phyloP scores from a whole-genome alignment of 2,888 invertebrate species.

The Itoplectis maculator region DNA sequence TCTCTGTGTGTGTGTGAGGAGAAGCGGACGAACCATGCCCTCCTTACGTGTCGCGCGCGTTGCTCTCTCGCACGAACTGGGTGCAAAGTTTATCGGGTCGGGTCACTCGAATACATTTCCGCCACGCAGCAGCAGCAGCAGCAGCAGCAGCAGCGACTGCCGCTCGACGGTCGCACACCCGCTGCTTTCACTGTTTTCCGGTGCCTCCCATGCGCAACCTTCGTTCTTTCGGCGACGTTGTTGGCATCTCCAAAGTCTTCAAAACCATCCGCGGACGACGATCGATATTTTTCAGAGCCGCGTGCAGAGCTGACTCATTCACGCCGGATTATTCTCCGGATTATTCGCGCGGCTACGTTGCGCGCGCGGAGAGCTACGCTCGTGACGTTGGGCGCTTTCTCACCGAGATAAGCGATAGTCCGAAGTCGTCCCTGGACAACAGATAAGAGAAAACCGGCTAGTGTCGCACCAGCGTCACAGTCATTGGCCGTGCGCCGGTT shows the following conservation, averaged over 20 bases:
- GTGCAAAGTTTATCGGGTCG: conserved; percentile 77
- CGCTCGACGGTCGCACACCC: conserved; percentile 10
- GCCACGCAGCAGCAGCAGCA: conserved; percentile 32
- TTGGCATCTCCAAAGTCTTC: neutral
- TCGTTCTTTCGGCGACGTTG: conserved; percentile 25
- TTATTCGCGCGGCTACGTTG: too few relatives aligned
- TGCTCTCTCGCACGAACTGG: conserved; percentile 71
- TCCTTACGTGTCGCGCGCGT: conserved; percentile 58
- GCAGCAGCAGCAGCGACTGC: too few relatives aligned
- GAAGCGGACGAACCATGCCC: conserved; percentile 52
- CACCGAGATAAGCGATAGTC: conserved; percentile 3
- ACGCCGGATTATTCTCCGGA: neutral
- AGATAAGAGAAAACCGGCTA: neutral
- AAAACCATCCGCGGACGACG: conserved; percentile 13
- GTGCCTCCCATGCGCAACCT: neutral
- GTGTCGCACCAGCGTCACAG: too few relatives aligned
- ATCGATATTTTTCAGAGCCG: conserved; percentile 19
- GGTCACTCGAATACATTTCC: conserved; percentile 71
- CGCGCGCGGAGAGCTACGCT: neutral
- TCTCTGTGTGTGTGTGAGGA: conserved; percentile 4
- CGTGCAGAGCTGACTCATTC: neutral
- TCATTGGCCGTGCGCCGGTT: too few relatives aligned
- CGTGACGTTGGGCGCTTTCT: conserved; percentile 12
- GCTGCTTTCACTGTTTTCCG: conserved; percentile 27
- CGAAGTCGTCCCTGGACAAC: conserved; percentile 1